Evolutionary conservation across 2,113 vertebrate genomes (phyloP), one percentile per base, ranked within the genome.

Genomic region (Trinectes maculatus): DNA sequence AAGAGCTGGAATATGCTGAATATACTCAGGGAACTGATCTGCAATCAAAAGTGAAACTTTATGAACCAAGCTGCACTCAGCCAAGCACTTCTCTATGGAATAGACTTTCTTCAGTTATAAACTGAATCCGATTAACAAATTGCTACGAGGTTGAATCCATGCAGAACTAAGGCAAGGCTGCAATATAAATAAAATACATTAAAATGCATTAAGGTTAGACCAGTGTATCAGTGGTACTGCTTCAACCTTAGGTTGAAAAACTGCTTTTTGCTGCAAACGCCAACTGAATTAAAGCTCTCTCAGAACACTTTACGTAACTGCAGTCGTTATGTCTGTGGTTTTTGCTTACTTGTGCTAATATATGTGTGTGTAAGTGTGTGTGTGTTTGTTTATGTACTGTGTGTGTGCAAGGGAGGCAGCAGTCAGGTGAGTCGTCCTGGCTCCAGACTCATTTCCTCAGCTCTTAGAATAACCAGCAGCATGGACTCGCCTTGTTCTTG

Each of bases 361-460:
- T 6, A 24, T 34, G 8, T 21, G n/a, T 31, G 47, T 9, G 25
- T n/a, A 42, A 19, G 25, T 51, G n/a, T 49, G 46, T 49, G 16
- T 29, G 31, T 29, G 51, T 51, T 31, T 56, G 49, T 44, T n/a
- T 25, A 36, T 56, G 18, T 22, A n/a, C n/a, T n/a, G 65, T 40
- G 52, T 39, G 18, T 22, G 42, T 11, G n/a, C n/a, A n/a, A n/a
- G n/a, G n/a, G n/a, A n/a, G n/a, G n/a, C 47, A 40, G 49, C 28
- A 57, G 62, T 72, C 62, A 60, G 74, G 67, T 66, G 67, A 66
- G 39, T 47, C 16, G 8, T 51, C 29, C 4, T 39, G 68, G 68
- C 75, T 78, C 69, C 75, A 25, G 75, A 19, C 57, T 68, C 44
- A 58, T 79, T 74, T 79, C 63, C 58, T 79, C 37, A 10, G 16